Base-by-base conservation (phyloP, 2,888 invertebrate genomes). In the Drosophila maculinotata region DNA sequence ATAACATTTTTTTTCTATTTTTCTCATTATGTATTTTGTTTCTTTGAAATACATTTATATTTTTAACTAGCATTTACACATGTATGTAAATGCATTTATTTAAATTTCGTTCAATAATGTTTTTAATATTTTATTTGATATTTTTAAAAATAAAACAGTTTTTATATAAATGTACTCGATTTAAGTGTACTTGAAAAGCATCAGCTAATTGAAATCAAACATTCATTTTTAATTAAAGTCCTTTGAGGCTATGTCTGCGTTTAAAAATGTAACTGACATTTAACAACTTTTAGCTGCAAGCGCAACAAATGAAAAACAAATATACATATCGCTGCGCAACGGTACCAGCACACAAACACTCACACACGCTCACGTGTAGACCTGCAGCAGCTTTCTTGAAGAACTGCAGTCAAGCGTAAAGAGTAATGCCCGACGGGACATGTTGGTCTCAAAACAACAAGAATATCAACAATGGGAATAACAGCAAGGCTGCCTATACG, bases 341-440 rank as follows among this genome's bases (percentile, higher is more conserved):
- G 38, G 25, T 17, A 30, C n/a, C 28, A 36, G 5, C 7, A 25
- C 23, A 35, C 57, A 33, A 8, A 20, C 14, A n/a, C 26, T 2
- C 2, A 8, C 3, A 9, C 30, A 15, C n/a, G n/a, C 3, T 25
- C 6, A 9, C 2, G 9, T 44, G 23, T 15, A 17, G 23, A 9
- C 8, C 36, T 14, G 12, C 31, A 3, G n/a, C 12, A 30, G 42
- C 9, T 10, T 54, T 49, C 57, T 52, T 36, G 17, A 33, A 38
- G 17, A 69, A 53, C 64, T 72, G 72, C 82, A 82, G 38, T 63
- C 58, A 73, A 62, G 73, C 82, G 69, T 65, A 67, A 73, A 69
- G 76, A 79, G 68, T 65, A 79, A 67, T 85, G 79, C 85, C 85
- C 85, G 53, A 26, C 64, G 81, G 84, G 60, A 70, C 54, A 45